phyloP scores from a whole-genome alignment of 2,113 vertebrate species.

The Mionectes macconnelli region DNA sequence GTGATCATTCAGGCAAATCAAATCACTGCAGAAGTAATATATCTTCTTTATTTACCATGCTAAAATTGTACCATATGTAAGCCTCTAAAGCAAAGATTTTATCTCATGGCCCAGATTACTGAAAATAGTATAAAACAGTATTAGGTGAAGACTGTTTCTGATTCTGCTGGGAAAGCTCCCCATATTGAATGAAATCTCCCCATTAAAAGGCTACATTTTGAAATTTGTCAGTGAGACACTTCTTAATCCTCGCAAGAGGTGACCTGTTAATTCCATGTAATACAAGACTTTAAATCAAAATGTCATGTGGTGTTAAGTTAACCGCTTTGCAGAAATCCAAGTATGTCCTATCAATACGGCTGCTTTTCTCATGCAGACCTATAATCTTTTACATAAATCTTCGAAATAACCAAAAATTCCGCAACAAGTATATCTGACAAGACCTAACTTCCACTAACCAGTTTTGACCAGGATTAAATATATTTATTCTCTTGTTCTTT shows the following conservation, averaged over 20 bases:
- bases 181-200: not conserved
- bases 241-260: not conserved
- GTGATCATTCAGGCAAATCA: slow-evolving; percentile 24
- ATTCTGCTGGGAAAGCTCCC: not conserved
- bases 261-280: not conserved
- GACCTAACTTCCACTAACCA: not conserved
- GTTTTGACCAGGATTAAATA: not conserved
- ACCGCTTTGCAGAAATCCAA: slow-evolving; percentile 16
- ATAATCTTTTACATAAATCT: not conserved
- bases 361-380: not conserved
- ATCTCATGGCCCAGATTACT: not conserved
- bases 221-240: not conserved
- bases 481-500: not conserved
- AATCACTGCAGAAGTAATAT: slow-evolving; percentile 18
- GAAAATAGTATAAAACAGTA: not conserved
- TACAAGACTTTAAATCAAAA: slow-evolving; percentile 26
- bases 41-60: slow-evolving; percentile 8
- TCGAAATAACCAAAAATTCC: not conserved
- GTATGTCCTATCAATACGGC: not conserved
- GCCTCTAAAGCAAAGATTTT: not conserved
- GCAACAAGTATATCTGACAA: not conserved
- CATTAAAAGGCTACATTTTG: not conserved
- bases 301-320: slow-evolving; percentile 1
- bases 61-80: not conserved
- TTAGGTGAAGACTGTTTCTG: not conserved